These are phyloP conservation scores for Cyclophora albipunctata DNA, from an alignment of 2,888 invertebrate species.

Conservation along the genomic window DNA sequence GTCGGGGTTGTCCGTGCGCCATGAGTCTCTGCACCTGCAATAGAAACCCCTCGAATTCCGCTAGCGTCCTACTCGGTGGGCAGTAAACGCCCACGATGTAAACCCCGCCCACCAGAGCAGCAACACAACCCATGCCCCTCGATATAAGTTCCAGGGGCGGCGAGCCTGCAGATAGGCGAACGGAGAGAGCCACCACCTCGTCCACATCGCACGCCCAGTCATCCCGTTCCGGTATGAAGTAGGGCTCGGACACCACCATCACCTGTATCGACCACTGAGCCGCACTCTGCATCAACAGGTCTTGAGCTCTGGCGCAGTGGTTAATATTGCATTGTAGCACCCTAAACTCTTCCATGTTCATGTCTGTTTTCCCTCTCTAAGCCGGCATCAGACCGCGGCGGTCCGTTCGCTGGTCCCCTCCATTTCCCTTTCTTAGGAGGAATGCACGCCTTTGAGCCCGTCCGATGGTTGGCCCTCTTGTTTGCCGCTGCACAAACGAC, in stretches of 20 bases:
- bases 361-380: not conserved
- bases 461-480: not conserved
- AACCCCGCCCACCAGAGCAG: conserved; percentile 3
- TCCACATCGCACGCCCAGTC: conserved; percentile 7
- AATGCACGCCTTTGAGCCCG: conserved; percentile 1
- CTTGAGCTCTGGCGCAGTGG: conserved; percentile 14
- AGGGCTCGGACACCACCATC: conserved; percentile 16
- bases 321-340: conserved; percentile 14
- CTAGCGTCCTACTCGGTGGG: conserved; percentile 7
- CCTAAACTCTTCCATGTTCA: not conserved
- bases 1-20: conserved; percentile 4
- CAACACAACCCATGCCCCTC: conserved; percentile 6
- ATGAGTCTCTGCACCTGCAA: conserved; percentile 1
- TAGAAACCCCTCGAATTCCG: conserved; percentile 2
- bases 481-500: not conserved
- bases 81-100: conserved; percentile 5
- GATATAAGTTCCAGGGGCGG: not conserved
- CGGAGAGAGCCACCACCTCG: not conserved
- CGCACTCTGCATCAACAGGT: conserved; percentile 9
- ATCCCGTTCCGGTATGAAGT: conserved; percentile 5
- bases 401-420: not conserved
- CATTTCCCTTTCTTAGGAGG: not conserved
- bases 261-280: conserved; percentile 13
- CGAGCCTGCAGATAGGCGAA: not conserved
- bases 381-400: no score